Conservation (phyloP, 2,113 vertebrate genomes). For the Alethe diademata region DNA sequence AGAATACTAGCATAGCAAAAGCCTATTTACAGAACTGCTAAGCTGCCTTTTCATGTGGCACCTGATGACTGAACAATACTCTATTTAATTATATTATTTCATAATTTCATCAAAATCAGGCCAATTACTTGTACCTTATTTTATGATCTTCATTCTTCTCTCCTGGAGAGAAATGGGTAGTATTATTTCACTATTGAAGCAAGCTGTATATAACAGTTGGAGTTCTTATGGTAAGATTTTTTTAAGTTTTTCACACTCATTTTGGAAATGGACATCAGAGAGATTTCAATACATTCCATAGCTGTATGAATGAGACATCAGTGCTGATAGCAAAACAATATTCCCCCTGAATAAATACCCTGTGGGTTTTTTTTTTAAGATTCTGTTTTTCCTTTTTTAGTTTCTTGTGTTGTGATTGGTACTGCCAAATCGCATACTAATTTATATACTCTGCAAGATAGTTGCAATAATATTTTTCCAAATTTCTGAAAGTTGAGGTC, state of each 20-base stretch:
- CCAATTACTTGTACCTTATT: neutral
- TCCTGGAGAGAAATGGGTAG: neutral
- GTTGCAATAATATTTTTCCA: neutral
- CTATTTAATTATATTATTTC: neutral
- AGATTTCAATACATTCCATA: neutral
- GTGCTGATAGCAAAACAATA: neutral
- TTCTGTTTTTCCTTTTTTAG: neutral
- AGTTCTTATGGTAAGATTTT: neutral
- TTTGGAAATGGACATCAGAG: neutral
- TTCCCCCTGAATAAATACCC: neutral
- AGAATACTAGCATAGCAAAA: neutral
- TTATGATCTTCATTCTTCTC: neutral
- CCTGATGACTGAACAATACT: neutral
- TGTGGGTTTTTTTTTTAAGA: rapidly evolving
- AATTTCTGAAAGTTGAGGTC: neutral
- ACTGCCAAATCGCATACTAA: neutral
- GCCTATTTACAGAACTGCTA: neutral
- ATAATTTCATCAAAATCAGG: neutral
- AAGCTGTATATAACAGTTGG: neutral
- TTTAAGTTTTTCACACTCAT: neutral
- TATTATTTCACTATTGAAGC: neutral
- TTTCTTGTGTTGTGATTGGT: neutral
- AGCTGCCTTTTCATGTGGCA: neutral
- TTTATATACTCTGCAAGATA: neutral
- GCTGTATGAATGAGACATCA: neutral